These are phyloP conservation scores for Heterodera carotae DNA, from an alignment of 1,140 invertebrate species.

Conservation along the genomic window DNA sequence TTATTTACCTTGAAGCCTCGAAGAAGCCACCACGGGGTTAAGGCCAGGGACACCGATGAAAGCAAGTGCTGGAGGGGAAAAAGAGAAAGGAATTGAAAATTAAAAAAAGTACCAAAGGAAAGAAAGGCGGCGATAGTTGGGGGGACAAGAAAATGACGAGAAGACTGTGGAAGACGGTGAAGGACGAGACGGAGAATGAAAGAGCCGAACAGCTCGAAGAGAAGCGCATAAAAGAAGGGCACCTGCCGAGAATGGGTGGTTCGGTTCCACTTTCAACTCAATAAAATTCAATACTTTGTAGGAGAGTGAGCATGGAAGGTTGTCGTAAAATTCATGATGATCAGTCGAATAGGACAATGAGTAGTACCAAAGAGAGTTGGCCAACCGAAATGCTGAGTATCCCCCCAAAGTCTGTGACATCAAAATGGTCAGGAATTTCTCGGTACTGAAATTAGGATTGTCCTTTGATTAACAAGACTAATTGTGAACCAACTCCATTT, in stretches of 20 bases:
- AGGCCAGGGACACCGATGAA: slow-evolving; percentile 59
- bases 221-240: slow-evolving; percentile 49
- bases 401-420: slow-evolving; percentile 55
- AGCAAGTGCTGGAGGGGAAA: slow-evolving; percentile 47
- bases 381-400: slow-evolving; percentile 48
- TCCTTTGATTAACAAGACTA: neutral
- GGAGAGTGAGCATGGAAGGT: slow-evolving; percentile 45
- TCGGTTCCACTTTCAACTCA: neutral
- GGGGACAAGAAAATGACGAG: slow-evolving; percentile 35
- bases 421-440: slow-evolving; percentile 49
- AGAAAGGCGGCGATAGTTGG: slow-evolving; percentile 48
- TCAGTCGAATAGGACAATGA: slow-evolving; percentile 46
- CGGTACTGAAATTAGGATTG: slow-evolving; percentile 35
- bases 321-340: slow-evolving; percentile 46
- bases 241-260: slow-evolving; percentile 28
- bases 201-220: slow-evolving; percentile 45
- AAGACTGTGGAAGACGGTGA: slow-evolving; percentile 11
- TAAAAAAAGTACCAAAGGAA: slow-evolving; percentile 43
- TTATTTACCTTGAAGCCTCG: slow-evolving; percentile 45
- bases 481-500: slow-evolving; percentile 35
- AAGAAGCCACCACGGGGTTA: slow-evolving; percentile 55
- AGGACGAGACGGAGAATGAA: slow-evolving; percentile 41
- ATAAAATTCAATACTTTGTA: slow-evolving; percentile 49
- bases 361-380: slow-evolving; percentile 54
- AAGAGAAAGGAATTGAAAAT: slow-evolving; percentile 16